Base-by-base conservation (phyloP, 2,888 invertebrate species). In the Thecocarcelia acutangulata region DNA sequence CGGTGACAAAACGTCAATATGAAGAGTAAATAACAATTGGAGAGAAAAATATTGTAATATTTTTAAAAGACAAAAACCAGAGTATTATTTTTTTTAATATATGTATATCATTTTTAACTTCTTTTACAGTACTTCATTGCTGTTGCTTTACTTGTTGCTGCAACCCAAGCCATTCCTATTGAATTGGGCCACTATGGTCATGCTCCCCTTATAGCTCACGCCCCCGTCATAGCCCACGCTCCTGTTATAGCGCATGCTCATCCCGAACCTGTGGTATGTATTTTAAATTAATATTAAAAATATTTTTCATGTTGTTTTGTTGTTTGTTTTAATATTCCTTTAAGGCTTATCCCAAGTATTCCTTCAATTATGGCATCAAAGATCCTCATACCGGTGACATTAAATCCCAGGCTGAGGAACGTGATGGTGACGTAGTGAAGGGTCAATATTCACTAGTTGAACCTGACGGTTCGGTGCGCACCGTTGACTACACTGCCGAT, bases 311-410 rank as follows among this genome's bases (percentile, higher is more conserved):
- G n/a, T 48, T 33, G 21, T 5, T 15, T n/a, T n/a, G 15, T n/a
- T 15, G 24, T 24, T 21, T 58, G 11, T n/a, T 56, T 52, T 33
- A 6, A 6, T 33, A 28, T 21, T 48, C 80, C 85, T 87, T 40
- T 17, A 4, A 94, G 94, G 92, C 94, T 8, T 94, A 94, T 89
- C 94, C 94, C 82, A 94, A 93, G 88, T 94, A 95, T 88, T 92
- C 93, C 6, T 94, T 94, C 87, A 94, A 93, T 87, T 94, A 94
- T 85, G 94, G 94, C 75, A 94, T 94, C 28, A 93, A 94, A 87
- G 94, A 94, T 86, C 93, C 93, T 4, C 94, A 94, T 85, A 94
- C 94, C 9, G 95, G 94, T n/a, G 94, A 94, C 87, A 93, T 94
- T 72, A 94, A 94, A 88, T 93, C 94, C 33, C 94, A 94, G 86